phyloP scores from a whole-genome alignment of 2,888 invertebrate species.

The Diarsia brunnea region DNA sequence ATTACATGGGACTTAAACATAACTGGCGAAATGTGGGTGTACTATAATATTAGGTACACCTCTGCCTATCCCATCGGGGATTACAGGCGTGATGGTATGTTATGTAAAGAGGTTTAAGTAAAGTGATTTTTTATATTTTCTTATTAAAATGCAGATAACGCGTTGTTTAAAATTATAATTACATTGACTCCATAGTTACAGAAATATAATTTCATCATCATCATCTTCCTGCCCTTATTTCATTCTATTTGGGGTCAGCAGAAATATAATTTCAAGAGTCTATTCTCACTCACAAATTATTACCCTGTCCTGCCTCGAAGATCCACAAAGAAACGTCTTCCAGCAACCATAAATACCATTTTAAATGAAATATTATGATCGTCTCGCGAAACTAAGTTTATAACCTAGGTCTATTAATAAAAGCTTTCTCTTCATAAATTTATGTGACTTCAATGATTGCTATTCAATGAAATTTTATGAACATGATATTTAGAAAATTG shows the following conservation, averaged over 20 bases:
- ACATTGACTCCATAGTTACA: not conserved
- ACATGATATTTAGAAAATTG: constrained; percentile 4
- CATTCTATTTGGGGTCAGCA: too few relatives aligned
- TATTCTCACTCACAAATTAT: not conserved
- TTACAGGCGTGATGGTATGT: too few relatives aligned
- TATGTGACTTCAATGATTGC: constrained; percentile 5
- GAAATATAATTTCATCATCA: not conserved
- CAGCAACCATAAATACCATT: constrained; percentile 11
- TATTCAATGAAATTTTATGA: constrained; percentile 21
- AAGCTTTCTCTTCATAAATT: constrained; percentile 27
- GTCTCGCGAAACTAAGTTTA: constrained; percentile 29
- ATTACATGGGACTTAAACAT: too few relatives aligned
- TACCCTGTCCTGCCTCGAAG: not conserved
- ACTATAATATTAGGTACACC: too few relatives aligned
- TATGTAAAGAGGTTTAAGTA: not conserved
- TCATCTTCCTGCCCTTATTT: too few relatives aligned
- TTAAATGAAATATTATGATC: constrained; percentile 15
- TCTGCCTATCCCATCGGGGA: too few relatives aligned
- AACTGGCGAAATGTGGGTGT: too few relatives aligned
- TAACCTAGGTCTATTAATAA: constrained; percentile 7
- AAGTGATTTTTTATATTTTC: constrained; percentile 1
- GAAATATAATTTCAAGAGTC: not conserved
- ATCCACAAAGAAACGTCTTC: constrained; percentile 12
- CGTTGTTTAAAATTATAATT: not conserved
- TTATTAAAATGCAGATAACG: not conserved